These are phyloP conservation scores for Hymenopus coronatus DNA, from an alignment of 2,888 invertebrate species.

Conservation along the genomic window DNA sequence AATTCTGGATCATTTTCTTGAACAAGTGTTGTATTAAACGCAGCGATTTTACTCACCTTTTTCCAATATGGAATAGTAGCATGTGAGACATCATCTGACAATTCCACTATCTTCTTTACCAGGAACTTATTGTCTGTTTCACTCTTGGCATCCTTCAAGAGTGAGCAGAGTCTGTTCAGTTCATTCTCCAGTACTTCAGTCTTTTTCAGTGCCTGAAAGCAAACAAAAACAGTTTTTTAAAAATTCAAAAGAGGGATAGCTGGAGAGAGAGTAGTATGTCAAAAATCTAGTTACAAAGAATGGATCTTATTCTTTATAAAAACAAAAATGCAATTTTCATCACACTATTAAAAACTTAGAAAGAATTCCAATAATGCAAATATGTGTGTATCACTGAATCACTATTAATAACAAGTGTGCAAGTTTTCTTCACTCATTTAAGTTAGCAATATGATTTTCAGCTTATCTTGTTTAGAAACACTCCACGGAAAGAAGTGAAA, in stretches of 20 bases:
- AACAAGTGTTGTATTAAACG: not conserved
- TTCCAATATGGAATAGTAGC: constrained; percentile 91
- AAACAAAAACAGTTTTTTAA: constrained; percentile 23
- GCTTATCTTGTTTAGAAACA: no score
- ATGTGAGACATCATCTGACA: constrained; percentile 84
- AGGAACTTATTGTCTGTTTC: constrained; percentile 47
- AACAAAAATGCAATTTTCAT: no score
- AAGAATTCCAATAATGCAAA: no score
- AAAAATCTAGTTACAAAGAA: no score
- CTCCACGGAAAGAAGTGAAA: no score
- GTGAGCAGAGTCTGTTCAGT: constrained; percentile 58
- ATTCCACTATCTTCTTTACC: constrained; percentile 72
- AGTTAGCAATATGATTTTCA: no score
- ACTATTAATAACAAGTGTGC: no score
- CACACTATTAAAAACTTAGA: no score
- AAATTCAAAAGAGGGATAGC: not conserved
- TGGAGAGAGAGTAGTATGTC: no score
- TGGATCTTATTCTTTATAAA: no score
- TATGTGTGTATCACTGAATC: no score
- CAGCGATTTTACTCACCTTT: constrained; percentile 49
- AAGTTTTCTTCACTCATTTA: no score
- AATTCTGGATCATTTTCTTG: not conserved
- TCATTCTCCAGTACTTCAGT: constrained; percentile 73
- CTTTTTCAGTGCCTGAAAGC: constrained; percentile 69
- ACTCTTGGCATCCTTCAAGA: constrained; percentile 27